Evolutionary conservation across 2,113 vertebrate species (phyloP).

Genomic region (Carlito syrichta): DNA sequence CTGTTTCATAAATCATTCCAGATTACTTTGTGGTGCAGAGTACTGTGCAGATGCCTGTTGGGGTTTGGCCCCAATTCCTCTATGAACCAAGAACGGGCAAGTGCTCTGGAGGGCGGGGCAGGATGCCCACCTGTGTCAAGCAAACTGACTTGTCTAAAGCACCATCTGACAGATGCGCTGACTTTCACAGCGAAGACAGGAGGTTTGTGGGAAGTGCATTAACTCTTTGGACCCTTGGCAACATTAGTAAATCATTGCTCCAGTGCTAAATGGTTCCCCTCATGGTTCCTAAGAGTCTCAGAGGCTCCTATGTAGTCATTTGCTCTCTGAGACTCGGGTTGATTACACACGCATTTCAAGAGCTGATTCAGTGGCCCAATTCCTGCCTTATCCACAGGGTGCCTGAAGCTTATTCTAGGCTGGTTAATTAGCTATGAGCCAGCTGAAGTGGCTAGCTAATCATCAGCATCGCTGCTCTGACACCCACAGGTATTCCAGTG

Average conservation of each 20-base stretch:
- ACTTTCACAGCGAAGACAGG: slow-evolving; percentile 11
- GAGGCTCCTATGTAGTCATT: not conserved
- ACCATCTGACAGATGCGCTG: not conserved
- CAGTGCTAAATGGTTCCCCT: not conserved
- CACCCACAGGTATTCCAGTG: not conserved
- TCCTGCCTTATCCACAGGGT: slow-evolving; percentile 35
- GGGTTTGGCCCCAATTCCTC: slow-evolving; percentile 21
- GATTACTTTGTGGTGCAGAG: not conserved
- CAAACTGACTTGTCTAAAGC: slow-evolving; percentile 28
- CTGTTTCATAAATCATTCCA: not conserved
- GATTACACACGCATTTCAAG: slow-evolving; percentile 30
- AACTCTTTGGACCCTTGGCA: not conserved
- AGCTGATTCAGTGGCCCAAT: slow-evolving; percentile 8
- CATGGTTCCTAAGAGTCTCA: not conserved
- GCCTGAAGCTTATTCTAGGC: slow-evolving; percentile 37
- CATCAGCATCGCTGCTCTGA: slow-evolving; percentile 18
- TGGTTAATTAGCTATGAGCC: slow-evolving; percentile 52
- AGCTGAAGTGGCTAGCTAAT: slow-evolving; percentile 9
- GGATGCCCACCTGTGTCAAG: slow-evolving; percentile 33
- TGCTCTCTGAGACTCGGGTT: not conserved
- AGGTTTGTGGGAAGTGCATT: slow-evolving; percentile 24
- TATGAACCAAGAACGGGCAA: not conserved
- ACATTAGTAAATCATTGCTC: not conserved
- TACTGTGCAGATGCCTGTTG: not conserved
- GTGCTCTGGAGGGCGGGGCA: not conserved